These are phyloP conservation scores for Paratrypauchen microcephalus DNA, from an alignment of 2,797 vertebrate species.

Conservation along the genomic window DNA sequence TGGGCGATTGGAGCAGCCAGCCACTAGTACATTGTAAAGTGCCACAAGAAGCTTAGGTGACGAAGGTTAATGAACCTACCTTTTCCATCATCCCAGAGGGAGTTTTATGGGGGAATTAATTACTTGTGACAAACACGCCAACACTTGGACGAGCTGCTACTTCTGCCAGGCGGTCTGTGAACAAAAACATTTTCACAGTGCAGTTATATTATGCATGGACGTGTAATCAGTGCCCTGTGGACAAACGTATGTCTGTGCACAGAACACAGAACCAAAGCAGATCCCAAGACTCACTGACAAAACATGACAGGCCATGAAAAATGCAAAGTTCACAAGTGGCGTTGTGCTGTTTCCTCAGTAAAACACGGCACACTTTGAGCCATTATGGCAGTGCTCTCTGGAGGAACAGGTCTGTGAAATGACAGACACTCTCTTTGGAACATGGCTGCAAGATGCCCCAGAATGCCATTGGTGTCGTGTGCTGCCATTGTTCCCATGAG, in stretches of 20 bases:
- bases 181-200: constrained; percentile 73
- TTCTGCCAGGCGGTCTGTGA: constrained; percentile 70
- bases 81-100: constrained; percentile 68
- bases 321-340: constrained; percentile 56
- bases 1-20: constrained; percentile 43
- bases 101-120: constrained; percentile 73
- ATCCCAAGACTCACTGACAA: constrained; percentile 30
- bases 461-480: constrained; percentile 61
- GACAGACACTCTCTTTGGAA: constrained; percentile 43
- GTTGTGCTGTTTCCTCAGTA: constrained; percentile 38
- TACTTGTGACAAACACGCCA: constrained; percentile 77
- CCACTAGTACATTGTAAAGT: constrained; percentile 61
- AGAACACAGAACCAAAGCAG: constrained; percentile 25
- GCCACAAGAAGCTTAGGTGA: constrained; percentile 63
- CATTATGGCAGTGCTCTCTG: constrained; percentile 33
- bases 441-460: constrained; percentile 42
- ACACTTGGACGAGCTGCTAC: constrained; percentile 62
- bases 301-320: constrained; percentile 60
- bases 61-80: constrained; percentile 76
- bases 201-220: constrained; percentile 63
- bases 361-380: constrained; percentile 32
- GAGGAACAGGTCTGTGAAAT: constrained; percentile 32
- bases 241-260: constrained; percentile 37
- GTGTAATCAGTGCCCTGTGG: constrained; percentile 51
- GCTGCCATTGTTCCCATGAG: constrained; percentile 43